phyloP scores from a whole-genome alignment of 92 coral and sea anemone genomes.

The Umimayanthus kanabou region DNA sequence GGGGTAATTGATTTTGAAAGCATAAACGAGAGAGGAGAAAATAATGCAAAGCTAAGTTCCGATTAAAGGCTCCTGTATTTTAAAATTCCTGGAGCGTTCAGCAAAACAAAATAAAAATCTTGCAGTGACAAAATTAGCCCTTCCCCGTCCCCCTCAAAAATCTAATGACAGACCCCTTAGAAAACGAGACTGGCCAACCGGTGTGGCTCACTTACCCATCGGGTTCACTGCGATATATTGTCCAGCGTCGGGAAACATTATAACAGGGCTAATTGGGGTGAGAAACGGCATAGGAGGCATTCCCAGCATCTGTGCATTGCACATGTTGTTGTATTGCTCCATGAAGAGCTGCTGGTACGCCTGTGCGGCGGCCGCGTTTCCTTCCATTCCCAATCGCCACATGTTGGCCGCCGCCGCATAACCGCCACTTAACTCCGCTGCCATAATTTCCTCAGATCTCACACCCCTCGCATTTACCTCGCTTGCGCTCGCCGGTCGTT shows the following conservation, averaged over 20 bases:
- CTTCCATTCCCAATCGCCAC: conserved; percentile 35
- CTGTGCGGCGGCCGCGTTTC: conserved; percentile 3
- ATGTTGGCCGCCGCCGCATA: conserved; percentile 29
- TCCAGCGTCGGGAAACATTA: conserved; percentile 37
- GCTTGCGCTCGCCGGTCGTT: conserved; percentile 27
- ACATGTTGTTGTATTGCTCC: conserved; percentile 33
- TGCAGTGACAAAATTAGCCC: too few species aligned
- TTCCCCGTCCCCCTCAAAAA: too few species aligned
- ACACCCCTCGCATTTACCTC: conserved; percentile 21
- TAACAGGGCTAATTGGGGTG: conserved; percentile 7
- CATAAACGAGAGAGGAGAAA: too few species aligned
- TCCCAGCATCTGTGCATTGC: conserved; percentile 39
- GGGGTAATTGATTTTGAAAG: too few species aligned
- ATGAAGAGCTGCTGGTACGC: conserved; percentile 18
- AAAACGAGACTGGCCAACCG: not conserved
- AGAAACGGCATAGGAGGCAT: conserved; percentile 26
- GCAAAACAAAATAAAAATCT: too few species aligned
- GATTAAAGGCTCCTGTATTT: too few species aligned
- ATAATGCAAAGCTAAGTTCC: too few species aligned
- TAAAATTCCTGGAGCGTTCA: too few species aligned
- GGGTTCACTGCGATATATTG: conserved; percentile 35
- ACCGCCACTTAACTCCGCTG: conserved; percentile 10
- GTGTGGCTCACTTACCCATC: conserved; percentile 16
- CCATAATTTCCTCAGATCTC: conserved; percentile 30
- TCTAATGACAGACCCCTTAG: too few species aligned